Percentiles rank a stretch among this genome's conserved stretches.
phyloP scores from a whole-genome alignment of 2,113 vertebrate species.

The Pseudonaja textilis region DNA sequence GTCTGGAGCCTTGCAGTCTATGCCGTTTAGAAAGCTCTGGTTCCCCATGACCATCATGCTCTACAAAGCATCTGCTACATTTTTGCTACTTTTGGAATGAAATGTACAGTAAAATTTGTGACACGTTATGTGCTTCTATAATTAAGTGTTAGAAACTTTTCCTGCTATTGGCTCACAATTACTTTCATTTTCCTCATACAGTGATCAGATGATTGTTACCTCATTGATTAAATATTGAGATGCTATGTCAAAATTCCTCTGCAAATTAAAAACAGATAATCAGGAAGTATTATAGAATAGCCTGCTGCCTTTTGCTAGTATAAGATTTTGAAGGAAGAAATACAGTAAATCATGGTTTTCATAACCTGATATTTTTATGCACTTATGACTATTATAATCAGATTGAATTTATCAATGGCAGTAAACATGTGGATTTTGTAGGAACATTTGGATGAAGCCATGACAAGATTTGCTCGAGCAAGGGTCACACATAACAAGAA shows the following conservation, averaged over 20 bases:
- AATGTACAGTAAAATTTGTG: neutral
- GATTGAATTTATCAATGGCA: neutral
- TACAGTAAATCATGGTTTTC: neutral
- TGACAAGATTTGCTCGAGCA: constrained; percentile 90
- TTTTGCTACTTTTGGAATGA: neutral
- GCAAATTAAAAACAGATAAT: neutral
- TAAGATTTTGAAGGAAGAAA: neutral
- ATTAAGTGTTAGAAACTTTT: neutral
- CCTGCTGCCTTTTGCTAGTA: neutral
- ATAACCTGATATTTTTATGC: neutral
- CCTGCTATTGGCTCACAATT: neutral
- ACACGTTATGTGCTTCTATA: neutral
- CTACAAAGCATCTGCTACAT: neutral
- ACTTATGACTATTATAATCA: neutral
- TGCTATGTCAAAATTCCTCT: neutral
- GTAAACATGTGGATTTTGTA: neutral
- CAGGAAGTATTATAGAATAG: neutral
- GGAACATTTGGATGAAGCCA: constrained; percentile 41
- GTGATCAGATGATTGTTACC: neutral
- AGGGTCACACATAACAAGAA: constrained; percentile 70
- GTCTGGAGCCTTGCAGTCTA: neutral
- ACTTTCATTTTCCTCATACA: neutral
- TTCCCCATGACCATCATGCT: neutral
- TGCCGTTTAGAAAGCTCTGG: neutral
- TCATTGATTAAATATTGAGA: neutral